Conservation (phyloP, 1,140 invertebrate genomes). For the Drosophila lowei region DNA sequence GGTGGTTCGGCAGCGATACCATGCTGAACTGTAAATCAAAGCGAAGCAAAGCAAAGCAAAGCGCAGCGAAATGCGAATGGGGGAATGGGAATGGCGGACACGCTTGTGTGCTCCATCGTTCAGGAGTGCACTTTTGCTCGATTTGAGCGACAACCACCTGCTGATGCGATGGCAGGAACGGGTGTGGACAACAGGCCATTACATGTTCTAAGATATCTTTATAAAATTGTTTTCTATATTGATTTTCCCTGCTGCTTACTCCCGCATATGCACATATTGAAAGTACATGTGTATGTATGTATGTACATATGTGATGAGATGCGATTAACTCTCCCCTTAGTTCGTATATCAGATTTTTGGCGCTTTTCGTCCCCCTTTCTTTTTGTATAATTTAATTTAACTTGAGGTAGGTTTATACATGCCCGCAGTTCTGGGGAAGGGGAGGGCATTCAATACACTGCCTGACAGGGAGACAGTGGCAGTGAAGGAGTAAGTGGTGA, state of each 20-base stretch:
- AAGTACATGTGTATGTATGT: no score
- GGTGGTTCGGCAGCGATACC: slow-evolving; percentile 2
- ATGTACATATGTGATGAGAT: no score
- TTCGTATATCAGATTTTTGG: no score
- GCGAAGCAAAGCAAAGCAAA: slow-evolving; percentile 43
- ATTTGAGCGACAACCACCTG: slow-evolving; percentile 16
- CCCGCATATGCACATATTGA: no score
- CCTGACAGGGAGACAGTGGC: no score
- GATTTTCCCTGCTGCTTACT: no score
- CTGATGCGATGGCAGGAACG: neutral
- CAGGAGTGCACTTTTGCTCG: slow-evolving; percentile 23
- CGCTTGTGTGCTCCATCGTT: neutral
- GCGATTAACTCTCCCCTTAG: no score
- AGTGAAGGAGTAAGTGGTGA: no score
- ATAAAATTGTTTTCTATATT: no score
- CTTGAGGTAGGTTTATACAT: slow-evolving; percentile 53
- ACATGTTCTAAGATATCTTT: no score
- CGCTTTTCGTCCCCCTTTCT: neutral
- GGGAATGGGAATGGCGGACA: slow-evolving; percentile 5
- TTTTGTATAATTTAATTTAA: slow-evolving; percentile 60
- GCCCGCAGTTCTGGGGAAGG: no score
- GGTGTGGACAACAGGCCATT: no score
- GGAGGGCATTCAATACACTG: neutral
- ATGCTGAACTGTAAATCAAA: slow-evolving; percentile 44
- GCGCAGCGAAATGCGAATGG: slow-evolving; percentile 29